Evolutionary conservation across 2,113 vertebrate genomes (phyloP), one percentile per base, ranked within the genome.

Genomic region (Neodon shergylaensis): DNA sequence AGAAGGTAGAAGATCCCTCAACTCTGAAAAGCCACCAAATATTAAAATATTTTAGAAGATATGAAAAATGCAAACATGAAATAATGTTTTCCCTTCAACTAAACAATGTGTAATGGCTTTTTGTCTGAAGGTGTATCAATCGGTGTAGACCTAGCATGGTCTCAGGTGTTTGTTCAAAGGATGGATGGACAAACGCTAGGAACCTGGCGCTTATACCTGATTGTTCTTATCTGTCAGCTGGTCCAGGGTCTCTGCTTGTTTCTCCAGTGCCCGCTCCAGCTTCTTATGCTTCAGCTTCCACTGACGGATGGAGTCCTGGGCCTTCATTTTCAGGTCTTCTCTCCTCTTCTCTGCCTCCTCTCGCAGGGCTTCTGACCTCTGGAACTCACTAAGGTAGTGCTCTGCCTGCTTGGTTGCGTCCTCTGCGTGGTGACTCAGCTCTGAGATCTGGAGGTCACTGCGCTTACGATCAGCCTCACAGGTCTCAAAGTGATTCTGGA

Each of bases 261-360:
- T 99, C 95, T 99, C 99, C 95, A 99, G 63, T 33, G 99, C 98
- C 88, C 97, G 98, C 98, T 99, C 98, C 96, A 99, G 93, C 95
- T 99, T 99, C 98, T 98, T 99, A 97, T 98, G 99, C 96, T 99
- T 99, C 52, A 99, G 10, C 97, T 99, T 99, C 99, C 99, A 99
- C 1, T 99, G 99, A 68, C 98, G 98, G 85, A 99, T 98, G 14
- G 99, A 97, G 90, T 99, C 99, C 95, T 99, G 99, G 39, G 99
- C 99, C 96, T 99, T 99, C 77, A 92, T 54, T 94, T 99, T 99
- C 97, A 99, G 94, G 76, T 99, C 99, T 42, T 99, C 99, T 95
- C 98, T 98, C 97, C 98, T 99, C 98, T 98, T 99, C 63, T 98
- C 98, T 8, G 72, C 98, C 87, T 99, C 99, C 87, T 98, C 97